Evolutionary conservation across 1,140 invertebrate genomes (phyloP).

Genomic region (Plutomurus gul): DNA sequence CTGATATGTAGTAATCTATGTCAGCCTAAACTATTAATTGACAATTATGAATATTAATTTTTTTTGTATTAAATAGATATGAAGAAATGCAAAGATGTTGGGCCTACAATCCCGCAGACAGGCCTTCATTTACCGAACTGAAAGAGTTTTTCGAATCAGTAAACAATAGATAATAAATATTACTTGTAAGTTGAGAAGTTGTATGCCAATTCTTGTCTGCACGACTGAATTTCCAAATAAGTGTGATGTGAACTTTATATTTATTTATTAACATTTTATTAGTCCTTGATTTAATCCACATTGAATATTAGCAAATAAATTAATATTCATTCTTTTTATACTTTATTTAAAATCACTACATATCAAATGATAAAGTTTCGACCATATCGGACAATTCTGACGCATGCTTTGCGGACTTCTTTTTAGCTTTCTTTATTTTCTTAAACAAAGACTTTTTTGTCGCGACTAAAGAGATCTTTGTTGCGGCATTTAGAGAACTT

Average conservation of each 20-base stretch:
- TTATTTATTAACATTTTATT: too few relatives aligned
- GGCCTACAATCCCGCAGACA: not conserved
- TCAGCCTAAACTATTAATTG: not conserved
- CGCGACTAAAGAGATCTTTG: constrained; percentile 34
- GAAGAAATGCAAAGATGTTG: not conserved
- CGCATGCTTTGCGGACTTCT: constrained; percentile 47
- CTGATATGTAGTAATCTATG: not conserved
- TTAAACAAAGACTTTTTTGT: constrained; percentile 47
- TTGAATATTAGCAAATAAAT: too few relatives aligned
- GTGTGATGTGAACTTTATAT: too few relatives aligned
- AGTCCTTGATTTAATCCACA: too few relatives aligned
- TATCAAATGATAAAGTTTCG: constrained; percentile 33
- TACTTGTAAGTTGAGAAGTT: too few relatives aligned
- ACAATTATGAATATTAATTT: too few relatives aligned
- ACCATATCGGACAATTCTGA: constrained; percentile 40
- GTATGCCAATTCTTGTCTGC: too few relatives aligned
- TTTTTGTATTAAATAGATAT: not conserved
- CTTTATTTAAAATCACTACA: not conserved
- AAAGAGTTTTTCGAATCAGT: not conserved
- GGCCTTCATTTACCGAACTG: not conserved
- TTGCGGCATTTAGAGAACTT: not conserved
- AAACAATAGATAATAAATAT: too few relatives aligned
- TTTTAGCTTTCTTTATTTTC: constrained; percentile 50
- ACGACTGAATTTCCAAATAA: too few relatives aligned
- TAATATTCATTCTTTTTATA: too few relatives aligned